Percentiles rank a stretch among this genome's conserved stretches.
These are phyloP conservation scores for Drosophila trichaetosa DNA, from an alignment of 2,888 invertebrate genomes.

Conservation along the genomic window DNA sequence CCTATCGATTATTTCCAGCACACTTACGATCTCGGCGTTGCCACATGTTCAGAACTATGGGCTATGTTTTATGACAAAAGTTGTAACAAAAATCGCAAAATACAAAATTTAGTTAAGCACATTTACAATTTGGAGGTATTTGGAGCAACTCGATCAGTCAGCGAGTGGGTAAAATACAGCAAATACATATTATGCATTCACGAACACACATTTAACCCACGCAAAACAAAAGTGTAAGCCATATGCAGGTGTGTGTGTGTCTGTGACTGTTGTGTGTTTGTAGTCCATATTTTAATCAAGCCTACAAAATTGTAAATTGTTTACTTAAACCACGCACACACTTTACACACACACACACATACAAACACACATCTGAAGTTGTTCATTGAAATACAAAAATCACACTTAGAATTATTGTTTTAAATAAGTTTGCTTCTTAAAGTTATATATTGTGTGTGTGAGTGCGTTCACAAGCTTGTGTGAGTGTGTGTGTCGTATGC, in stretches of 20 bases:
- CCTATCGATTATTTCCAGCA: slow-evolving; percentile 35
- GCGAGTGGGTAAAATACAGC: background rate
- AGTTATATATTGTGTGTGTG: background rate
- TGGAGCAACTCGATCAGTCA: background rate
- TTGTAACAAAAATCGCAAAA: background rate
- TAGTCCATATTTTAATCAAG: background rate
- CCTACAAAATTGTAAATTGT: background rate
- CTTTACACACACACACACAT: background rate
- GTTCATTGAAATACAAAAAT: background rate
- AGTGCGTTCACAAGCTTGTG: background rate
- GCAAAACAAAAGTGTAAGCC: slow-evolving; percentile 14
- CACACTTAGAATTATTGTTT: background rate
- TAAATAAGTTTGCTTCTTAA: background rate
- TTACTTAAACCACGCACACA: background rate
- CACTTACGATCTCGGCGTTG: slow-evolving; percentile 40
- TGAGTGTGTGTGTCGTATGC: background rate
- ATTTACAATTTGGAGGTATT: background rate
- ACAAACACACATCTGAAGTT: background rate
- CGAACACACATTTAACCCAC: background rate
- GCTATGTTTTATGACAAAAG: background rate
- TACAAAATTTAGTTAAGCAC: background rate
- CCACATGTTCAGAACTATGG: slow-evolving; percentile 23
- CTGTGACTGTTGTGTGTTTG: background rate
- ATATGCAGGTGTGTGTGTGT: slow-evolving; percentile 1
- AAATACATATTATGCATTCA: background rate